These are phyloP conservation scores for Pelosia muscerda DNA, from an alignment of 2,888 invertebrate genomes.

Conservation along the genomic window DNA sequence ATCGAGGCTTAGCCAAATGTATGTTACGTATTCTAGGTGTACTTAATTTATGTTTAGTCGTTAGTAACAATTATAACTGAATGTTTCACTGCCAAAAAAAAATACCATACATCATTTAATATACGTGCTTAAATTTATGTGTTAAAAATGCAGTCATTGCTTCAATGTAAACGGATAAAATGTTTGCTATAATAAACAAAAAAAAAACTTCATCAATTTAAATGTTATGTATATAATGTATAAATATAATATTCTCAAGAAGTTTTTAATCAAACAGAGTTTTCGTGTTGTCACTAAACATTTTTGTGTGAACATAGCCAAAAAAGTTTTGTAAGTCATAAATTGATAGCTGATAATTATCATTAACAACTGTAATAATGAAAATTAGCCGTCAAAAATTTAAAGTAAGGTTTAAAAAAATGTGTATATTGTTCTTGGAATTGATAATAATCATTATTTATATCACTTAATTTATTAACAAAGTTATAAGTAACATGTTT, in stretches of 20 bases:
- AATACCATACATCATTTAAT: neutral
- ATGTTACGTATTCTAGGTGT: conserved; percentile 50
- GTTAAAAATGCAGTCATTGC: neutral
- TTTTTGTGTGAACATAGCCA: neutral
- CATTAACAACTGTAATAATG: neutral
- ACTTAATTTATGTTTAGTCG: conserved; percentile 46
- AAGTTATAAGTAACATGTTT: conserved; percentile 41
- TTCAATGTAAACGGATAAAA: neutral
- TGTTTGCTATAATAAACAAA: neutral
- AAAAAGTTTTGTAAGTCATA: neutral
- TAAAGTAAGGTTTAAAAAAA: conserved; percentile 13
- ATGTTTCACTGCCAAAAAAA: conserved; percentile 38
- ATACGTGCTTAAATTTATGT: neutral
- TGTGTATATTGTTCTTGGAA: conserved; percentile 61
- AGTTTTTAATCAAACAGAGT: neutral
- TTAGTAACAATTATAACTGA: conserved; percentile 31
- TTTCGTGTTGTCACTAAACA: neutral
- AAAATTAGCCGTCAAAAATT: neutral
- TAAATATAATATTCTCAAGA: neutral
- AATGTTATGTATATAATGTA: neutral
- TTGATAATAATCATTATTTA: conserved; percentile 57
- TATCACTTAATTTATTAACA: conserved; percentile 30
- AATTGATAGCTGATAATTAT: neutral
- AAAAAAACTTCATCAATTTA: neutral
- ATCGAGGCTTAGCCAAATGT: conserved; percentile 54